Base-by-base conservation (phyloP, 30 jellyfish, hydroid and myxozoan species). In the Hydractinia echinata region DNA sequence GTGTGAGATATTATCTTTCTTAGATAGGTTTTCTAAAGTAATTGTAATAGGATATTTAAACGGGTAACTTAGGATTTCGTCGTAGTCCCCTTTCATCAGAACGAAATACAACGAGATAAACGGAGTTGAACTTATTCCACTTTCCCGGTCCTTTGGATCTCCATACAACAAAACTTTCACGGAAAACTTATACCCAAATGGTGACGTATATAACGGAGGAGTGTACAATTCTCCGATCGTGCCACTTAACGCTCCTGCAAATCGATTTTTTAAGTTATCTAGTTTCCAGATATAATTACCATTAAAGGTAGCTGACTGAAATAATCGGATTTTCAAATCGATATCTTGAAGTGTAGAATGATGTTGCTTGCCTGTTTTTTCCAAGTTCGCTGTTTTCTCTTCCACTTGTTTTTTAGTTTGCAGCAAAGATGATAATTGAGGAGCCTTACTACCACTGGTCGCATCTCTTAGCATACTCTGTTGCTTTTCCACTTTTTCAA, bases 231-330 rank as follows among this genome's bases (percentile, higher is more conserved):
- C 93, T 10, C 64, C 53, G 5, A 76, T 77, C 69, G 66, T 77
- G 7, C 86, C 89, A 39, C 79, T 88, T 7, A 51, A 51, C 8
- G 97, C 95, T 51, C 81, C 88, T 62, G 52, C 78, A 89, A 89
- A 73, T 18, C 95, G 82, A 39, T 88, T 81, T 8, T 66, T 55
- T 61, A 86, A 82, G 11, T 85, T 80, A 55, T 89, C 97, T 58
- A 89, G 79, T 82, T 84, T 89, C 97, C 97, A 89, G 50, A 89
- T 72, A 69, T 82, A 88, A n/a, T 11, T 50, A 5, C 96, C 96
- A 83, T 82, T 89, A 4, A 60, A 55, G 5, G 96, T 82, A 4
- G 89, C 81, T 30, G 96, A 89, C 54, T 88, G 92, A 67, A 82
- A 79, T 15, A 88, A 72, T 4, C 89, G 82, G 10, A 83, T 76